phyloP scores from a whole-genome alignment of 2,888 invertebrate genomes.

The Euplexia lucipara region DNA sequence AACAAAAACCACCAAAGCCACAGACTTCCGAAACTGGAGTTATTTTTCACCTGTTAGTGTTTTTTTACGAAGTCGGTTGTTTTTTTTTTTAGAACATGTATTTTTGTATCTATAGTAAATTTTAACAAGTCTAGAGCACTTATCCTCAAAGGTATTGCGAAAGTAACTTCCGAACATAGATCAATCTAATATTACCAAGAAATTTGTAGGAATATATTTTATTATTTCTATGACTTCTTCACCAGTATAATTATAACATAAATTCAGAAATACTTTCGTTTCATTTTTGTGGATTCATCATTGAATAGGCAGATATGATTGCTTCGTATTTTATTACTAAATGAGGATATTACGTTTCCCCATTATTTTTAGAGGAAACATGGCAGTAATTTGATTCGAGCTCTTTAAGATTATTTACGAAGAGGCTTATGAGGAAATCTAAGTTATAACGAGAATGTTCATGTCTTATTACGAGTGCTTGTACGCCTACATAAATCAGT shows the following conservation, averaged over 20 bases:
- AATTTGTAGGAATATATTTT: slow-evolving; percentile 10
- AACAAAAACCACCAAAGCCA: no score
- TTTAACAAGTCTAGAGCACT: not conserved
- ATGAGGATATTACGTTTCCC: slow-evolving; percentile 16
- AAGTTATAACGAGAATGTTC: slow-evolving; percentile 15
- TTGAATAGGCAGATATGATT: slow-evolving; percentile 26
- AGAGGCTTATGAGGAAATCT: slow-evolving; percentile 18
- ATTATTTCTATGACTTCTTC: slow-evolving; percentile 33
- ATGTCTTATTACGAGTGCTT: not conserved
- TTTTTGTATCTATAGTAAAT: not conserved
- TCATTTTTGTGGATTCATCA: slow-evolving; percentile 45
- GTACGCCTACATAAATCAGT: not conserved
- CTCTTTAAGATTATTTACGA: slow-evolving; percentile 3
- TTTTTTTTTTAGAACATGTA: not conserved
- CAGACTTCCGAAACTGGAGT: no score
- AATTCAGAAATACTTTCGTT: not conserved
- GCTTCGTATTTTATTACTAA: slow-evolving; percentile 25
- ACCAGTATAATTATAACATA: slow-evolving; percentile 23
- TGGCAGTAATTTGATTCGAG: slow-evolving; percentile 3
- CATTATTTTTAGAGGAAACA: slow-evolving; percentile 14
- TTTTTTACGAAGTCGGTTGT: not conserved
- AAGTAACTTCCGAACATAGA: not conserved
- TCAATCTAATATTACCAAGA: slow-evolving; percentile 20
- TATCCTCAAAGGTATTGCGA: not conserved
- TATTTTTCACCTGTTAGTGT: no score